Conservation (phyloP, 2,888 invertebrate genomes). For the Pheosia tremula region DNA sequence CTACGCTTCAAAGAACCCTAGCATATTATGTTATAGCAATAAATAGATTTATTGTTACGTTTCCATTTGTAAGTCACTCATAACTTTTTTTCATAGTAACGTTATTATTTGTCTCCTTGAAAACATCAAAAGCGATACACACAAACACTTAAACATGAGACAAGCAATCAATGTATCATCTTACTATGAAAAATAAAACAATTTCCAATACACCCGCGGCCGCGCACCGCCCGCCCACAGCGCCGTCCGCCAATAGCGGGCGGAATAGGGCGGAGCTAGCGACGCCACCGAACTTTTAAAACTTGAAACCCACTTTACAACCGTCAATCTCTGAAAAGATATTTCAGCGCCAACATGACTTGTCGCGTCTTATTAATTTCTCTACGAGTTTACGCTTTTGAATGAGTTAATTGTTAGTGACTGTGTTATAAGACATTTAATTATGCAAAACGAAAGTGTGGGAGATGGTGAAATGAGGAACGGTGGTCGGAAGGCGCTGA, state of each 20-base stretch:
- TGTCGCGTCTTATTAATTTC: slow-evolving; percentile 37
- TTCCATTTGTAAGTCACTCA: slow-evolving; percentile 31
- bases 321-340: slow-evolving; percentile 70
- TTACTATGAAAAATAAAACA: slow-evolving; percentile 56
- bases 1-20: too few relatives aligned
- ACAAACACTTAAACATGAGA: slow-evolving; percentile 49
- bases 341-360: slow-evolving; percentile 67
- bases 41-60: background rate
- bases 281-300: slow-evolving; percentile 49
- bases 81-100: slow-evolving; percentile 5
- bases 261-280: slow-evolving; percentile 61
- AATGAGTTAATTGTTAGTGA: slow-evolving; percentile 20
- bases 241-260: slow-evolving; percentile 55
- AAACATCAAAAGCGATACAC: slow-evolving; percentile 45
- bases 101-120: slow-evolving; percentile 26
- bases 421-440: slow-evolving; percentile 19
- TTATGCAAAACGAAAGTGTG: slow-evolving; percentile 48
- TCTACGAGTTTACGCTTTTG: slow-evolving; percentile 21
- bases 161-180: slow-evolving; percentile 63
- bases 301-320: slow-evolving; percentile 59
- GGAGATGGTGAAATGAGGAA: slow-evolving; percentile 44
- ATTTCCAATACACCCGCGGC: slow-evolving; percentile 28
- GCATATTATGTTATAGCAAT: too few relatives aligned
- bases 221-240: slow-evolving; percentile 56
- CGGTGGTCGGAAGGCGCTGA: slow-evolving; percentile 60